Base-by-base conservation (phyloP, 2,113 vertebrate species). In the Tychaedon coryphoeus region DNA sequence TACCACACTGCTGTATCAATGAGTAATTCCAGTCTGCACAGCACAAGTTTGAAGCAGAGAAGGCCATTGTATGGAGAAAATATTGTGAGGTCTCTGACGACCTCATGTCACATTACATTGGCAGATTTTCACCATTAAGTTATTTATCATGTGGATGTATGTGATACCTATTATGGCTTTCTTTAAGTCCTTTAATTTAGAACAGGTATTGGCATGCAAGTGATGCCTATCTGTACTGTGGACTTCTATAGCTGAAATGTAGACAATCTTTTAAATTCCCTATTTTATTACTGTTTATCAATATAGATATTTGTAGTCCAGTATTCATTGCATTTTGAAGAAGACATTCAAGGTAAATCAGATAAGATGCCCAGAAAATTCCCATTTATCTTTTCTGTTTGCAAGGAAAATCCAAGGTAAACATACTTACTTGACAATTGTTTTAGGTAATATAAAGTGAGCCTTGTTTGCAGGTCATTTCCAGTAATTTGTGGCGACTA, bases 1-100 rank as follows among this genome's bases (percentile, higher is more conserved):
- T 42, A 17, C 8, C n/a, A 8, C 2, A 1, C 19, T 65, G 5
- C 34, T 56, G 6, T 26, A 50, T 9, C 1, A 40, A 36, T 4
- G 48, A 16, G 14, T 45, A 64, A n/a, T 58, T 85, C 10, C 78
- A 66, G 15, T 36, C 16, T 70, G 6, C 34, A 53, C 8, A 22
- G 14, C 6, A 31, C 4, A 12, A 13, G 15, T 45, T 70, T 80
- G 74, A 66, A 81, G 8, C 14, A 74, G 26, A 29, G 22, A 70
- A 40, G 9, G 47, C 16, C 45, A 28, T 8, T 19, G 5, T 38
- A 12, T 54, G 4, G 11, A 54, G 75, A 10, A 75, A 71, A 50
- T 5, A 2, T 2, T 43, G 6, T 2, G 2, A 81, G 1, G 5
- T 19, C 9, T 74, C 61, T 62, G 9, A 17, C 53, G 38, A 28